Base-by-base conservation (phyloP, 2,113 vertebrate species). In the Solenodon paradoxus region DNA sequence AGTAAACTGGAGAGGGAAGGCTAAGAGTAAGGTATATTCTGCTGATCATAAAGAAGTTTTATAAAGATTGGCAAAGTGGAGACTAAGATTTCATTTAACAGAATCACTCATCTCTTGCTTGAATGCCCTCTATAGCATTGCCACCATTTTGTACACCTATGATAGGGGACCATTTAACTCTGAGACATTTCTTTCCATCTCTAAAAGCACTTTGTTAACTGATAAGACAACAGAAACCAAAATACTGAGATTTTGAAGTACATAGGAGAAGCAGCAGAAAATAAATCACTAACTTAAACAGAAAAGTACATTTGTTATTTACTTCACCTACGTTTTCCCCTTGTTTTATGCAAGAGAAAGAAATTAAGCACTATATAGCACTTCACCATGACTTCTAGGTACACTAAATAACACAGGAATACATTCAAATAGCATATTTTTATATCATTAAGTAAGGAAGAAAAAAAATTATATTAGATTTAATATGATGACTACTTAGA, bases 401-500 rank as follows among this genome's bases (percentile, higher is more conserved):
- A n/a, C n/a, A n/a, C n/a, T n/a, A n/a, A n/a, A n/a, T n/a, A n/a
- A n/a, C n/a, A n/a, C n/a, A n/a, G n/a, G n/a, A n/a, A n/a, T n/a
- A n/a, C n/a, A n/a, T n/a, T n/a, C n/a, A n/a, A n/a, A n/a, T n/a
- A n/a, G n/a, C n/a, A n/a, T n/a, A n/a, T n/a, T n/a, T n/a, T n/a
- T n/a, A n/a, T n/a, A n/a, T n/a, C 38, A 91, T 95, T 81, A 88
- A 80, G 4, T 55, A 66, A 88, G 49, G n/a, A 90, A 63, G 66
- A 74, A 77, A 75, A 86, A 68, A 55, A 1, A 90, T 64, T 82
- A n/a, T n/a, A n/a, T 96, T 57, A 86, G 45, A 86, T 64, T 74
- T 40, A 51, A 68, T 28, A 81, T 49, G 72, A 95, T 94, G 77
- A 93, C 72, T 40, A 89, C 3, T 38, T 82, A 63, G 45, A 63